A percentile compares a stretch with the other conserved stretches of the same genome.
Conservation (phyloP, 1,140 invertebrate species). For the Wiebesia pumilae region DNA sequence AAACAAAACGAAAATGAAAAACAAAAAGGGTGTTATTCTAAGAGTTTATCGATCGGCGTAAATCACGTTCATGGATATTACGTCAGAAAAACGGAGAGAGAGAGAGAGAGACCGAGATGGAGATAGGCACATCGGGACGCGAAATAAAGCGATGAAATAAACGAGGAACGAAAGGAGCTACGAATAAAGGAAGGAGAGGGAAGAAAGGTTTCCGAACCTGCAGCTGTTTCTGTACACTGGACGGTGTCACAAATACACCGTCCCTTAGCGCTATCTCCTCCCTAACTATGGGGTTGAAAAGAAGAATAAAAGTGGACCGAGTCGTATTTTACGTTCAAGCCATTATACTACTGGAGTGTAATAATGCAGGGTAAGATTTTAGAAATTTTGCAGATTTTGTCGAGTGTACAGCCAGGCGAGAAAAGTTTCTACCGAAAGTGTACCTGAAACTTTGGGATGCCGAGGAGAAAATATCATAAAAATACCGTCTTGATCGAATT, state of each 20-base stretch:
- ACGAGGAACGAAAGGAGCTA: slow-evolving; percentile 37
- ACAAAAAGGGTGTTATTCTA: neutral
- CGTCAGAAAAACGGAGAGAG: neutral
- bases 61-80: slow-evolving; percentile 37
- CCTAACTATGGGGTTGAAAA: neutral
- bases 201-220: slow-evolving; percentile 16
- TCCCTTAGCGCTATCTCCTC: neutral
- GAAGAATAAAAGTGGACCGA: neutral
- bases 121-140: neutral
- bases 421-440: neutral
- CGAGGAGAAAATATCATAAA: too few relatives aligned
- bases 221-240: neutral
- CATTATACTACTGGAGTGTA: neutral
- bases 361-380: neutral
- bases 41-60: slow-evolving; percentile 43
- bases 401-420: neutral
- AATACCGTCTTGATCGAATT: too few relatives aligned
- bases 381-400: neutral
- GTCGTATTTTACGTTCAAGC: neutral
- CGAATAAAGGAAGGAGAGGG: slow-evolving; percentile 23
- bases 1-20: too few relatives aligned
- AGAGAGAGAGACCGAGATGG: neutral
- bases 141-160: slow-evolving; percentile 43
- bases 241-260: neutral
- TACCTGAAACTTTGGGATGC: too few relatives aligned